Evolutionary conservation across 2,888 invertebrate species (phyloP).

Genomic region (Amiota communis): DNA sequence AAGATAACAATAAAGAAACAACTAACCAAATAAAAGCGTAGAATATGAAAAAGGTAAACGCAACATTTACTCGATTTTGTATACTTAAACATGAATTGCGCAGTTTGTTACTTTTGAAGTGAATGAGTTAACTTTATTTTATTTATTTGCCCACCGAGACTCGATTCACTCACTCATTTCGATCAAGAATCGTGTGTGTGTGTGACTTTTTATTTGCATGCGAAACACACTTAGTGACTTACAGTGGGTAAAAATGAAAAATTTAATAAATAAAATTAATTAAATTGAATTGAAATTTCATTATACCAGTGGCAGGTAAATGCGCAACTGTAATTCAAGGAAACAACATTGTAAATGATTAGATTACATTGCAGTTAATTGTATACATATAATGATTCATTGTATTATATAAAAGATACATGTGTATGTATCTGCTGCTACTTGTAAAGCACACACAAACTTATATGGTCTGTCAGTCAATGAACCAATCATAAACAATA

Average conservation of each 20-base stretch:
- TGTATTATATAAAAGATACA: too few species aligned
- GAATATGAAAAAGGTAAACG: neutral
- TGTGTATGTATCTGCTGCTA: too few species aligned
- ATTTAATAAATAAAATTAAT: too few species aligned
- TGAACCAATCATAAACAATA: slow-evolving; percentile 11
- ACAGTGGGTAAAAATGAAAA: too few species aligned
- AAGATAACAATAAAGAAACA: neutral
- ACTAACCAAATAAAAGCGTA: neutral
- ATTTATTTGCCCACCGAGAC: neutral
- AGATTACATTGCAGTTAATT: neutral
- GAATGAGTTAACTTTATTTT: slow-evolving; percentile 4
- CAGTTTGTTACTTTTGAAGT: neutral
- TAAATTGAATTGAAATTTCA: too few species aligned
- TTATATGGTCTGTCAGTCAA: neutral
- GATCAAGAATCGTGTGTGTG: neutral
- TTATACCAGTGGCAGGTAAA: too few species aligned
- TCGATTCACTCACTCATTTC: neutral
- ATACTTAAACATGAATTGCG: slow-evolving; percentile 1
- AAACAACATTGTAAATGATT: neutral
- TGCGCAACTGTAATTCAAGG: neutral
- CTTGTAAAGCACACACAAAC: too few species aligned
- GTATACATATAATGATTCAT: neutral
- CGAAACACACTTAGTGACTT: too few species aligned
- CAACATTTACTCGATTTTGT: neutral
- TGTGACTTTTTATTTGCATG: neutral